These are phyloP conservation scores for Phalacrocorax brasilianus DNA, from an alignment of 2,113 vertebrate species.

Conservation along the genomic window DNA sequence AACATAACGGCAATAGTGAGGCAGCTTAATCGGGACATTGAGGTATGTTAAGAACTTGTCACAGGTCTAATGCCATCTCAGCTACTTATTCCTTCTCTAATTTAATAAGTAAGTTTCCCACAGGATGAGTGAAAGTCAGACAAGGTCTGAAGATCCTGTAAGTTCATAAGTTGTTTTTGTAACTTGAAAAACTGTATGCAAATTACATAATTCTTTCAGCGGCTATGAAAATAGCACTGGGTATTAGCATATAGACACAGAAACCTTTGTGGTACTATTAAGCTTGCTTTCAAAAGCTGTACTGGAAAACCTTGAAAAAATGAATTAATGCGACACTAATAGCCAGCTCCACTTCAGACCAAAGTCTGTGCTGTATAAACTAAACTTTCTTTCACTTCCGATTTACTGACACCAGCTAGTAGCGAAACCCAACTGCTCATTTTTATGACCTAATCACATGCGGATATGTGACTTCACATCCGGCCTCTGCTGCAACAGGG, in stretches of 20 bases:
- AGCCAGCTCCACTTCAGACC: slow-evolving; percentile 24
- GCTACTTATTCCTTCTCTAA: background rate
- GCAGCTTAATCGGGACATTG: slow-evolving; percentile 79
- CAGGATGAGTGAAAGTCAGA: background rate
- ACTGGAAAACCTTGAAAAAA: slow-evolving; percentile 26
- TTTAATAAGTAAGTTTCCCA: background rate
- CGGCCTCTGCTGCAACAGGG: background rate
- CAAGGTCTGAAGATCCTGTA: slow-evolving; percentile 11
- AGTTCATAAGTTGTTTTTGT: slow-evolving; percentile 19
- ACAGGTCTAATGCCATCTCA: background rate
- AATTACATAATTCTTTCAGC: background rate
- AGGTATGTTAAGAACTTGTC: slow-evolving; percentile 59
- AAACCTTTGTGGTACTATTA: slow-evolving; percentile 32
- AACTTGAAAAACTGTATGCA: slow-evolving; percentile 44
- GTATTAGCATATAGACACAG: slow-evolving; percentile 51
- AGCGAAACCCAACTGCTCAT: background rate
- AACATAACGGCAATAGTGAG: slow-evolving; percentile 80
- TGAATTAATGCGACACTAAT: background rate
- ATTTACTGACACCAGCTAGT: background rate
- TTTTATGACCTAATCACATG: background rate
- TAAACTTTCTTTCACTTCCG: background rate
- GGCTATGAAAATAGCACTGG: slow-evolving; percentile 16
- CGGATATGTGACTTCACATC: background rate
- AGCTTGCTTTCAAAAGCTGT: slow-evolving; percentile 25
- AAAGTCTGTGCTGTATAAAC: slow-evolving; percentile 23